Percentiles rank a stretch among this genome's conserved stretches.
Conservation (phyloP, 1,140 invertebrate species). For the Lordiphosa collinella region DNA sequence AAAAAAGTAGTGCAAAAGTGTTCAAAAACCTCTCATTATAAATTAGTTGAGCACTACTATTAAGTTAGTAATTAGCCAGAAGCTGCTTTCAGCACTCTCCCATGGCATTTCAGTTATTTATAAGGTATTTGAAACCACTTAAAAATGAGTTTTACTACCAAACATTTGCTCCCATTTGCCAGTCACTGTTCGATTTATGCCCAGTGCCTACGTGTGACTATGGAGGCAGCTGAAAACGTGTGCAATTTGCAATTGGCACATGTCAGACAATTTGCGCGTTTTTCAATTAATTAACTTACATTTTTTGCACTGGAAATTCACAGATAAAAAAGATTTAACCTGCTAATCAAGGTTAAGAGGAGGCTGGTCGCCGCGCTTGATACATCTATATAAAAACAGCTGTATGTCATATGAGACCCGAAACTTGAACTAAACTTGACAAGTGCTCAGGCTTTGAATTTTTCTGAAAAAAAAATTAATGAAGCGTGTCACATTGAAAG, state of each 20-base stretch:
- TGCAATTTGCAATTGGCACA: slow-evolving; percentile 46
- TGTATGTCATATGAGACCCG: slow-evolving; percentile 26
- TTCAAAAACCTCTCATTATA: too few relatives aligned
- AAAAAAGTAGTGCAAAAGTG: too few relatives aligned
- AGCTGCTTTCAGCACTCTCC: too few relatives aligned
- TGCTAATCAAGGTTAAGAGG: slow-evolving; percentile 51
- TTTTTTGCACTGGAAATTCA: slow-evolving; percentile 55
- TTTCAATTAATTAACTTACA: slow-evolving; percentile 69
- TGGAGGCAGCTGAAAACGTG: slow-evolving; percentile 37
- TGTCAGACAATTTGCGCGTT: slow-evolving; percentile 38
- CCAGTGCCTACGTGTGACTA: slow-evolving; percentile 43
- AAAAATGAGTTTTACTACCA: too few relatives aligned
- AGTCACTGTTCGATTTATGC: slow-evolving; percentile 20
- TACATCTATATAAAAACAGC: slow-evolving; percentile 35
- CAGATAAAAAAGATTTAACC: slow-evolving; percentile 45
- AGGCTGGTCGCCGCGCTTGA: slow-evolving; percentile 8
- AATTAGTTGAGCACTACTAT: too few relatives aligned
- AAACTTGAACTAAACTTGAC: slow-evolving; percentile 16
- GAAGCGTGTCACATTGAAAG: slow-evolving; percentile 60
- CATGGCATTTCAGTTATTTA: too few relatives aligned
- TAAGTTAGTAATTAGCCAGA: too few relatives aligned
- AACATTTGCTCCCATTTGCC: neutral
- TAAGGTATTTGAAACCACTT: too few relatives aligned
- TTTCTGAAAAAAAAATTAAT: slow-evolving; percentile 53
- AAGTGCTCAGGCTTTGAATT: slow-evolving; percentile 51